Percentiles rank a stretch among this genome's conserved stretches.
Evolutionary conservation across 2,797 vertebrate species (phyloP).

Genomic region (Acridotheres tristis): DNA sequence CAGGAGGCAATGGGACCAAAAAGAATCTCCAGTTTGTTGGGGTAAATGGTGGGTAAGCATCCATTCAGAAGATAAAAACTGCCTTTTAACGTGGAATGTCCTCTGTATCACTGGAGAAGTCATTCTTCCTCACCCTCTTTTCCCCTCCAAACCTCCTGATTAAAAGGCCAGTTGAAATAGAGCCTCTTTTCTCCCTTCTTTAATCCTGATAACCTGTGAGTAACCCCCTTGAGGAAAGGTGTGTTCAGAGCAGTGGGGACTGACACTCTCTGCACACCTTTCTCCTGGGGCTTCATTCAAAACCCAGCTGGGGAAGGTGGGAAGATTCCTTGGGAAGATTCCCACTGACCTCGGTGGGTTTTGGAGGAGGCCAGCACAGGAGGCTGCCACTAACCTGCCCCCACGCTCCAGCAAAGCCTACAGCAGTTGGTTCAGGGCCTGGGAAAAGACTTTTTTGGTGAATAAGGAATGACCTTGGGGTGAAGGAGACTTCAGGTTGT

Average conservation of each 20-base stretch:
- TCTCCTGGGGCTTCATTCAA: neutral
- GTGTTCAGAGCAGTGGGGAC: neutral
- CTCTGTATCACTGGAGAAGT: neutral
- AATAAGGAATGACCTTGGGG: neutral
- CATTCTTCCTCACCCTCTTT: neutral
- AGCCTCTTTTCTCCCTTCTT: constrained; percentile 34
- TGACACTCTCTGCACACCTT: neutral
- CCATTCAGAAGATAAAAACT: constrained; percentile 50
- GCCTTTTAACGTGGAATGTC: neutral
- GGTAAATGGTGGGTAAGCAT: constrained; percentile 98
- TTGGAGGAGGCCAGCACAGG: neutral
- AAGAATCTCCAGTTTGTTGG: constrained; percentile 99
- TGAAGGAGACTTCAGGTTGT: neutral
- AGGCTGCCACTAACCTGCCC: neutral
- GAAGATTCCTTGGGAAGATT: neutral
- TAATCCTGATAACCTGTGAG: neutral
- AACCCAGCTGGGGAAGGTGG: neutral
- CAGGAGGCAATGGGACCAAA: constrained; percentile 90
- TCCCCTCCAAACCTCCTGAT: constrained; percentile 14
- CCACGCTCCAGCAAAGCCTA: neutral
- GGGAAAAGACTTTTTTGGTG: neutral
- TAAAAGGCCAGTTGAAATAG: constrained; percentile 45
- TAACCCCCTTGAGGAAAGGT: neutral
- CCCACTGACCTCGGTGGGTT: neutral
- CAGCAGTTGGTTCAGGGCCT: neutral